These are phyloP conservation scores for Cassiopea xamachana DNA, from an alignment of 30 jellyfish, hydroid and myxozoan species.

Conservation along the genomic window DNA sequence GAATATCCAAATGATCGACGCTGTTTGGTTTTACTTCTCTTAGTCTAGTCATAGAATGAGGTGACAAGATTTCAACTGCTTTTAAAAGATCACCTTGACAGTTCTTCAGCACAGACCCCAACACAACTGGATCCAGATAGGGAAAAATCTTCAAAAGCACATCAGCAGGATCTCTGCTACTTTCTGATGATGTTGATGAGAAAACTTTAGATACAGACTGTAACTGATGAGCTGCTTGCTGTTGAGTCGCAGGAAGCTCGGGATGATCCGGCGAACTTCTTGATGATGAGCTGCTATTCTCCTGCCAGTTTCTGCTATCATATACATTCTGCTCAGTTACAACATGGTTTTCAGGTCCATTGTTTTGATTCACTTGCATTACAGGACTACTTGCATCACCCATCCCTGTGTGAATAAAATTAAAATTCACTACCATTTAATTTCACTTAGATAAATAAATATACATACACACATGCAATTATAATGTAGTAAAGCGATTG, in stretches of 20 bases:
- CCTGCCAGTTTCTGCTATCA: slow-evolving; percentile 61
- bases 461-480: no score
- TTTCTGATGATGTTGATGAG: slow-evolving; percentile 25
- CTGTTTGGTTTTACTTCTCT: slow-evolving; percentile 43
- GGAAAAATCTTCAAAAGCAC: slow-evolving; percentile 77
- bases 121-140: slow-evolving; percentile 66
- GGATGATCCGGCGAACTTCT: slow-evolving; percentile 51
- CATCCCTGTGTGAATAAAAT: no score
- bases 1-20: slow-evolving; percentile 2
- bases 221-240: slow-evolving; percentile 19
- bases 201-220: slow-evolving; percentile 23
- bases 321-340: slow-evolving; percentile 25
- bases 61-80: slow-evolving; percentile 80
- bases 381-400: slow-evolving; percentile 29
- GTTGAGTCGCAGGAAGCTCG: slow-evolving; percentile 11
- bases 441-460: no score
- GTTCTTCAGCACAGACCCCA: slow-evolving; percentile 72
- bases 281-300: slow-evolving; percentile 43
- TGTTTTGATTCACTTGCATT: background rate
- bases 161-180: slow-evolving; percentile 74
- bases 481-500: no score
- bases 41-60: slow-evolving; percentile 78
- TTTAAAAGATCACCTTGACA: slow-evolving; percentile 80
- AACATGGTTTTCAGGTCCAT: slow-evolving; percentile 16
- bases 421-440: no score